Evolutionary conservation across 2,888 invertebrate genomes (phyloP).

Genomic region (Petrolisthes manimaculis): DNA sequence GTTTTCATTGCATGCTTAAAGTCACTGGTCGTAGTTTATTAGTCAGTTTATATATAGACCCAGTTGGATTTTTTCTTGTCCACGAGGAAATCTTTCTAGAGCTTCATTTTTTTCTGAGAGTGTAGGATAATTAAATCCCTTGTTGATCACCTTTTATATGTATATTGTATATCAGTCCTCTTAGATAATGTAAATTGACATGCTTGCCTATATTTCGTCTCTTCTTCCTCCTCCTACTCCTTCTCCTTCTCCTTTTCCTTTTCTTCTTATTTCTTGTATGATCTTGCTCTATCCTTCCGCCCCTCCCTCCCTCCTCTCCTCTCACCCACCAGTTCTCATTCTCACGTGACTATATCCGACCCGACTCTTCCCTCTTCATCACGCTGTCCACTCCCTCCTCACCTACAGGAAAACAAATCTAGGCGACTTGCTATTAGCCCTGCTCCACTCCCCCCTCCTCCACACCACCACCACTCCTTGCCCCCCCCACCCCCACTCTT

Average conservation of each 20-base stretch:
- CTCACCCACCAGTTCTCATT: background rate
- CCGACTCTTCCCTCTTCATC: background rate
- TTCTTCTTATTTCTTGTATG: no score
- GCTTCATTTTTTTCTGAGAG: background rate
- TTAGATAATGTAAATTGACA: background rate
- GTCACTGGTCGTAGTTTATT: background rate
- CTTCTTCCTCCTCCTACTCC: background rate
- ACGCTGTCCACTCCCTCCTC: background rate
- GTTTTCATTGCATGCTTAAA: background rate
- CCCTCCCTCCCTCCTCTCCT: background rate
- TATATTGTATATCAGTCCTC: background rate
- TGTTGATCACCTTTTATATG: background rate
- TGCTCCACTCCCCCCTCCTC: background rate
- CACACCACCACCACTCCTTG: constrained; percentile 13
- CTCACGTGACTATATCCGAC: background rate
- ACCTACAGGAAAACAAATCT: background rate
- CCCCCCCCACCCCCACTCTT: constrained; percentile 11
- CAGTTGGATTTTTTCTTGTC: background rate
- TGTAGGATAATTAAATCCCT: background rate
- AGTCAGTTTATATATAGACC: background rate
- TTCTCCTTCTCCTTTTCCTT: background rate
- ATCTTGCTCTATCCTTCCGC: background rate
- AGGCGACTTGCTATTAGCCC: background rate
- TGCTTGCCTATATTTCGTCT: background rate
- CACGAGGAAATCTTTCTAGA: constrained; percentile 9